Percentiles rank a stretch among this genome's conserved stretches.
Conservation (phyloP, 92 coral and sea anemone genomes). For the Epizoanthus stellaris region DNA sequence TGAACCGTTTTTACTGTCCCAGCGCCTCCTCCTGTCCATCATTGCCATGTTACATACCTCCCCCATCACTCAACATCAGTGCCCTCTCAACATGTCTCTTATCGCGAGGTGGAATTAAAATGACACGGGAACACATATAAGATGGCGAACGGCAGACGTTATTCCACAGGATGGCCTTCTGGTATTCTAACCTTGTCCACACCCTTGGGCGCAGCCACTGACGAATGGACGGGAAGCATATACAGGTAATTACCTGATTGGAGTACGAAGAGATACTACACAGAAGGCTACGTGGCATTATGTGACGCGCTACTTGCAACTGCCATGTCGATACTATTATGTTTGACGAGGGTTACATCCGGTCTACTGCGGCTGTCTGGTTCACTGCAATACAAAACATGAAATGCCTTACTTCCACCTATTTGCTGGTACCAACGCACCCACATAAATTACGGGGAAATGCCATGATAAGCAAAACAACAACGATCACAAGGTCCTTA, state of each 20-base stretch:
- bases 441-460: too few relatives aligned
- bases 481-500: too few relatives aligned
- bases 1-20: too few relatives aligned
- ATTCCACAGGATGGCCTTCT: neutral
- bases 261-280: neutral
- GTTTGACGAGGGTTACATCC: slow-evolving; percentile 54
- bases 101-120: too few relatives aligned
- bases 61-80: too few relatives aligned
- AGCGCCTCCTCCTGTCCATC: too few relatives aligned
- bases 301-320: slow-evolving; percentile 46
- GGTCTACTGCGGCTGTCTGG: slow-evolving; percentile 53
- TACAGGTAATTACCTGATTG: neutral
- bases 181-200: neutral
- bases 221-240: neutral
- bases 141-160: neutral
- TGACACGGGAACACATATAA: neutral
- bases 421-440: too few relatives aligned
- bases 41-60: too few relatives aligned
- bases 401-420: too few relatives aligned
- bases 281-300: slow-evolving; percentile 29
- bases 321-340: slow-evolving; percentile 59
- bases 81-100: too few relatives aligned
- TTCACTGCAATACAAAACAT: slow-evolving; percentile 49
- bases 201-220: neutral
- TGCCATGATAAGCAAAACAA: too few relatives aligned